A percentile compares a stretch with the other conserved stretches of the same genome.
These are phyloP conservation scores for Augiades crinisus DNA, from an alignment of 2,888 invertebrate genomes.

Conservation along the genomic window DNA sequence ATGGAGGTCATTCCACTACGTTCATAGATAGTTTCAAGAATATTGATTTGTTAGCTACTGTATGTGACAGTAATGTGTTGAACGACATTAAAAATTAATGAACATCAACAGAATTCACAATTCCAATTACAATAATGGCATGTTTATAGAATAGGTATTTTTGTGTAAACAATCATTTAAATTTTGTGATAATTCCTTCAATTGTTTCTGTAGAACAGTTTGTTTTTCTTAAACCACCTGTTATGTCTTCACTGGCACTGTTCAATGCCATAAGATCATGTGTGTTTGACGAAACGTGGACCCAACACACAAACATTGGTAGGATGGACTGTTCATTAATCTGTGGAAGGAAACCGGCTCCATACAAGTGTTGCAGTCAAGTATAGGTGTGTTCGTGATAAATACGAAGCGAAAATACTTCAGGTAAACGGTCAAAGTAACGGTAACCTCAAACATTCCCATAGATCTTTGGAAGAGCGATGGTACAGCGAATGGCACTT, in stretches of 20 bases:
- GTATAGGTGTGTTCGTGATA: constrained; percentile 36
- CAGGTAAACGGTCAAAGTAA: constrained; percentile 37
- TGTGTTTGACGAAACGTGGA: neutral
- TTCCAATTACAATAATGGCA: no score
- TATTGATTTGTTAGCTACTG: neutral
- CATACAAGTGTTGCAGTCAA: constrained; percentile 5
- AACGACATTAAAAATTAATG: no score
- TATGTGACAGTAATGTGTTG: neutral
- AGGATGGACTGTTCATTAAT: neutral
- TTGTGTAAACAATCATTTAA: neutral
- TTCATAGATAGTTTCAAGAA: constrained; percentile 27
- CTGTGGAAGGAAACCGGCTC: constrained; percentile 1
- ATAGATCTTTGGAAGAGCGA: constrained; percentile 38
- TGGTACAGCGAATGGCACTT: constrained; percentile 43
- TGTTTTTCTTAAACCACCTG: neutral
- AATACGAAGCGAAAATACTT: constrained; percentile 42
- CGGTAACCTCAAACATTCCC: constrained; percentile 27
- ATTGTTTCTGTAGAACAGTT: neutral
- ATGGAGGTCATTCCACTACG: constrained; percentile 47
- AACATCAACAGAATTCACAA: no score
- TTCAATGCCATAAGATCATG: neutral
- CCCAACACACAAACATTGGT: neutral
- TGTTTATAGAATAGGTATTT: no score
- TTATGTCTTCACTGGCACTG: neutral
- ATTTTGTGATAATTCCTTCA: neutral